These are phyloP conservation scores for Xylocampa areola DNA, from an alignment of 2,888 invertebrate genomes.

Conservation along the genomic window DNA sequence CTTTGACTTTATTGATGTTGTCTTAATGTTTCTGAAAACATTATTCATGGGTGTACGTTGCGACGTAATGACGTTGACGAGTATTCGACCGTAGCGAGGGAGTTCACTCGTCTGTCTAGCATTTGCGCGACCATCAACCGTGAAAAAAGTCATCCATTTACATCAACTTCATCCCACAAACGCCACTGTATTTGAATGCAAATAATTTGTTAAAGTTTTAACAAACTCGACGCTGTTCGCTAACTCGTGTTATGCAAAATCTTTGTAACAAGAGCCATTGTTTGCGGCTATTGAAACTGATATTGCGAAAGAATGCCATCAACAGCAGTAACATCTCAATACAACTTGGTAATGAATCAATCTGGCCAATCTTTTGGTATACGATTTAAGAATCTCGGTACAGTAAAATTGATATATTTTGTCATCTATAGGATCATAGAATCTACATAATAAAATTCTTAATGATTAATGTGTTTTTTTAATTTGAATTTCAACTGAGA, in stretches of 20 bases:
- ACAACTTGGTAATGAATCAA: slow-evolving; percentile 39
- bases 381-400: slow-evolving; percentile 4
- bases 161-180: slow-evolving; percentile 64
- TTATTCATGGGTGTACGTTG: slow-evolving; percentile 59
- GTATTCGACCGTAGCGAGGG: slow-evolving; percentile 61
- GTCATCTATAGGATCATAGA: neutral
- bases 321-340: slow-evolving; percentile 45
- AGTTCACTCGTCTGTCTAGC: slow-evolving; percentile 64
- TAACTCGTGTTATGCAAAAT: slow-evolving; percentile 49
- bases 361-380: slow-evolving; percentile 2
- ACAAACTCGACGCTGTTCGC: slow-evolving; percentile 43
- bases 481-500: too few relatives aligned
- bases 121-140: slow-evolving; percentile 68
- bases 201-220: slow-evolving; percentile 61
- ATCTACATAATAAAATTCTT: neutral
- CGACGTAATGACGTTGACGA: slow-evolving; percentile 62
- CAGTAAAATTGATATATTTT: neutral
- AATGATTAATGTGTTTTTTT: slow-evolving; percentile 3
- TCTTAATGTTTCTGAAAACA: slow-evolving; percentile 51
- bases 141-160: slow-evolving; percentile 71
- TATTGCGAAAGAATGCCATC: slow-evolving; percentile 49
- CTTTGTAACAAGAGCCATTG: slow-evolving; percentile 55
- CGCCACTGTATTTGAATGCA: slow-evolving; percentile 54
- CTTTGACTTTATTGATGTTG: slow-evolving; percentile 22
- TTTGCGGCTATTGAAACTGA: slow-evolving; percentile 47